A percentile compares a stretch with the other conserved stretches of the same genome.
Conservation (phyloP, 1,140 invertebrate species). For the Hycleus phaleratus region DNA sequence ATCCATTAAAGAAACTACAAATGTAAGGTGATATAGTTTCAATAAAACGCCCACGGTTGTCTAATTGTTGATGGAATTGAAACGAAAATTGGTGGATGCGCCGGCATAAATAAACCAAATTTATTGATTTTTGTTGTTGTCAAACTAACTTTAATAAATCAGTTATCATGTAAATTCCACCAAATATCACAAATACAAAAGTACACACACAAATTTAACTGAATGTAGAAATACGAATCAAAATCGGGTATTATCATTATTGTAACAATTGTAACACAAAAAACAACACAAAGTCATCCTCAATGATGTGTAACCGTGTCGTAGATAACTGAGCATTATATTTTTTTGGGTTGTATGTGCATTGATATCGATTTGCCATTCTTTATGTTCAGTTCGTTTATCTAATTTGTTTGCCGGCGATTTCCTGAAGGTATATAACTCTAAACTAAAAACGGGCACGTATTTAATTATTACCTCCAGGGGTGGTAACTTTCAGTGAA, state of each 20-base stretch:
- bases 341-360: conserved; percentile 24
- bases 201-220: not conserved
- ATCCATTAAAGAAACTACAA: too few relatives aligned
- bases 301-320: conserved; percentile 26
- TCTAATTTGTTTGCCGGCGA: conserved; percentile 11
- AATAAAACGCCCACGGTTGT: too few relatives aligned
- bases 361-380: conserved; percentile 28
- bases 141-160: too few relatives aligned
- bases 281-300: conserved; percentile 19
- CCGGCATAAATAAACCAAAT: too few relatives aligned
- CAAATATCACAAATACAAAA: conserved; percentile 19
- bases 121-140: too few relatives aligned
- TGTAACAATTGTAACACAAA: too few relatives aligned
- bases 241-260: not conserved
- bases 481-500: not conserved
- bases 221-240: too few relatives aligned
- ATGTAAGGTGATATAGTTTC: too few relatives aligned
- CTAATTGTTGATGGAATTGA: too few relatives aligned
- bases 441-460: not conserved
- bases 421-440: too few relatives aligned
- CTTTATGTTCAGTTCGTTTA: conserved; percentile 21
- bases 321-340: conserved; percentile 24
- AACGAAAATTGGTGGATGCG: too few relatives aligned
- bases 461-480: conserved; percentile 13
- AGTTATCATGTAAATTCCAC: conserved; percentile 1